Evolutionary conservation across 2,888 invertebrate genomes (phyloP).

Genomic region (Euspilapteryx auroguttella): DNA sequence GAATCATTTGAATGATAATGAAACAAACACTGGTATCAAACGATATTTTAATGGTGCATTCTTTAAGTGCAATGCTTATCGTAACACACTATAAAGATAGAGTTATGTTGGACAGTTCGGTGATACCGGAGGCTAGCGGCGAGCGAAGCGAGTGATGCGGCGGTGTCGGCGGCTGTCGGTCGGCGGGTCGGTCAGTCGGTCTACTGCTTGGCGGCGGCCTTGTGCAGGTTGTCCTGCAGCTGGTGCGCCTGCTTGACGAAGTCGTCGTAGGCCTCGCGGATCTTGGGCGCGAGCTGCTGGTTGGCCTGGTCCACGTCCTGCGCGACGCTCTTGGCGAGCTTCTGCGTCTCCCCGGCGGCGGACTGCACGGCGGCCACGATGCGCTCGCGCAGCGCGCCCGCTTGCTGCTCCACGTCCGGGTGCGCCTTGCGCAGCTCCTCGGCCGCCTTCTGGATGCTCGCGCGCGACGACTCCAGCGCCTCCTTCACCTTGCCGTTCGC

Average conservation of each 20-base stretch:
- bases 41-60: too few relatives aligned
- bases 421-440: constrained; percentile 35
- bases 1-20: too few relatives aligned
- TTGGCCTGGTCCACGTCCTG: constrained; percentile 30
- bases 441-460: constrained; percentile 22
- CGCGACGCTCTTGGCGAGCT: constrained; percentile 32
- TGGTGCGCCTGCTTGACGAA: constrained; percentile 31
- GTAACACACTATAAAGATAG: too few relatives aligned
- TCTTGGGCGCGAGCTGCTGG: constrained; percentile 36
- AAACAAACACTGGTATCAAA: too few relatives aligned
- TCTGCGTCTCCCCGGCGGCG: constrained; percentile 31
- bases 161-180: too few relatives aligned
- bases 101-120: too few relatives aligned
- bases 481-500: constrained; percentile 42
- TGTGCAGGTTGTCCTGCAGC: constrained; percentile 40
- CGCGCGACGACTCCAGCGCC: constrained; percentile 24
- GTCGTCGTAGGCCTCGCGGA: constrained; percentile 39
- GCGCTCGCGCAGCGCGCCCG: constrained; percentile 23
- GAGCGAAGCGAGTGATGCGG: too few relatives aligned
- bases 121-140: too few relatives aligned
- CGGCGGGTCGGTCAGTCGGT: too few relatives aligned
- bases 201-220: constrained; percentile 39
- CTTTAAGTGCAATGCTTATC: too few relatives aligned
- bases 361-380: constrained; percentile 26
- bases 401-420: constrained; percentile 42